Base-by-base conservation (phyloP, 2,888 invertebrate species). In the Petrolisthes cinctipes region DNA sequence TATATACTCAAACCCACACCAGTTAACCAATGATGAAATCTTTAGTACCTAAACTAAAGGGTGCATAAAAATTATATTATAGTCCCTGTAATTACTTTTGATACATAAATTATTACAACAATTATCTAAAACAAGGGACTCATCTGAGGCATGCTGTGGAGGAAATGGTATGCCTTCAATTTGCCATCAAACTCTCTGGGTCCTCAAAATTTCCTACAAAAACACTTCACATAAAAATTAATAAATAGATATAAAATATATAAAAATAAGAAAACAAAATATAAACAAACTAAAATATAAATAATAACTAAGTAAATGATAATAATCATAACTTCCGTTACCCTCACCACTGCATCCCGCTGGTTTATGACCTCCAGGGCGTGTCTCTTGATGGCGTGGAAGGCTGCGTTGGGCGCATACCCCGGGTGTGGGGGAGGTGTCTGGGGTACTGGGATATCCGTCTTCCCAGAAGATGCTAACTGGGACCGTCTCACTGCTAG, bases 331-430 rank as follows among this genome's bases (percentile, higher is more conserved):
- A 37, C 37, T 1, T 73, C 4, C 9, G 73, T 73, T 73, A 73
- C 51, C 23, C 91, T 88, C 83, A 91, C 91, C 86, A 90, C 91
- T 71, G 86, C 86, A 83, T 91, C 91, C 83, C 91, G 90, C 76
- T 91, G 91, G 71, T 86, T 90, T 80, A 89, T 91, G 75, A 91
- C 91, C 83, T 91, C 91, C 14, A 90, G 89, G 9, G 98, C 97
- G 93, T 99, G 99, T 91, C 99, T 95, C 93, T 98, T 97, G 89
- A 99, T 98, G 0, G 99, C 99, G 91, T 99, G 98, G 91, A 98
- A 94, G 4, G 99, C 99, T 14, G 99, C 99, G 92, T 98, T 98
- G 5, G 96, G 97, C 79, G 97, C 97, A 93, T 98, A 98, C 14
- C 97, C 97, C n/a, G 97, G 95, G 92, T 95, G 95, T 91, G 95